These are phyloP conservation scores for Thumatha senex DNA, from an alignment of 2,888 invertebrate genomes.

Conservation along the genomic window DNA sequence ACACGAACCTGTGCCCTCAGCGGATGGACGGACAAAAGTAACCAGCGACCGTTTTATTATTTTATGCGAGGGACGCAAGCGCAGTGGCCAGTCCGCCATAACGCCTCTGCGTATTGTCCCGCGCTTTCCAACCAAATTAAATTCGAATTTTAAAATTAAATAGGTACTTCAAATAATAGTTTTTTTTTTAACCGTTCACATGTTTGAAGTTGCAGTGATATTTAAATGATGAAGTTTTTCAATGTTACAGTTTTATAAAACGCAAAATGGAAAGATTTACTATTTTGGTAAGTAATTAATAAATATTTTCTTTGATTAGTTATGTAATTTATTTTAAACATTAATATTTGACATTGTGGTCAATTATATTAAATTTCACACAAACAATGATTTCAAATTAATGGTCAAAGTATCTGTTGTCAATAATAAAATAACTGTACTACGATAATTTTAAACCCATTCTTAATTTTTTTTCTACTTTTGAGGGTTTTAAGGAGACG, in stretches of 20 bases:
- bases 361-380: no score
- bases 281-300: constrained; percentile 46
- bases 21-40: constrained; percentile 67
- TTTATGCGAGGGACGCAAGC: constrained; percentile 68
- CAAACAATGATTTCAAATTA: no score
- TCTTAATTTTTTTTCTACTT: no score
- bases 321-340: no score
- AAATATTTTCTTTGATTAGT: no score
- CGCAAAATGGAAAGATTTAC: constrained; percentile 46
- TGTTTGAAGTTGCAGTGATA: constrained; percentile 51
- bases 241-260: constrained; percentile 28
- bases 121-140: constrained; percentile 23
- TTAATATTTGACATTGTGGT: no score
- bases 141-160: constrained; percentile 23
- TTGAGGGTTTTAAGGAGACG: no score
- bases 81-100: constrained; percentile 58
- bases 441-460: no score
- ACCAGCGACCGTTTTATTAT: constrained; percentile 71
- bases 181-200: constrained; percentile 16
- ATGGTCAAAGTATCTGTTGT: no score
- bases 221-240: constrained; percentile 53
- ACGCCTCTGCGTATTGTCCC: constrained; percentile 48
- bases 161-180: constrained; percentile 26
- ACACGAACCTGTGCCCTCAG: constrained; percentile 35
- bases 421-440: no score